Percentiles rank a stretch among this genome's conserved stretches.
These are phyloP conservation scores for Sitta europaea DNA, from an alignment of 2,113 vertebrate genomes.

Conservation along the genomic window DNA sequence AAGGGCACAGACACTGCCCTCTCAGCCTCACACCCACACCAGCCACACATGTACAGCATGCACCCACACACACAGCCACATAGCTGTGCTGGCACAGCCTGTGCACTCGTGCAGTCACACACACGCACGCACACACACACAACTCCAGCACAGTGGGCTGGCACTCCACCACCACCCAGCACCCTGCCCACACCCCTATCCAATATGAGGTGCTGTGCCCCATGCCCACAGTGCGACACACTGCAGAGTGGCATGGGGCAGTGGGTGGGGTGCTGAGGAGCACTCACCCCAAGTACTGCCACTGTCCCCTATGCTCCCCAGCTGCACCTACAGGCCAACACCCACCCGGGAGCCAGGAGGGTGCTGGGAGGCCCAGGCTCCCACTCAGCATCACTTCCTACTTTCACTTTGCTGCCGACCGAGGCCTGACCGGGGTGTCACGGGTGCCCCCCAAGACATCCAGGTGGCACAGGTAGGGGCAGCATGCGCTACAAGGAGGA, in stretches of 20 bases:
- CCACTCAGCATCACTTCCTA: slow-evolving; percentile 29
- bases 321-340: neutral
- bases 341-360: neutral
- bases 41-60: fast-evolving
- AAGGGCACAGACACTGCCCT: neutral
- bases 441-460: neutral
- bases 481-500: fast-evolving
- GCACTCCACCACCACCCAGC: neutral
- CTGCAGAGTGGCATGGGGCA: fast-evolving
- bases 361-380: neutral
- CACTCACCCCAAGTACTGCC: neutral
- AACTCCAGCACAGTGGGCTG: neutral
- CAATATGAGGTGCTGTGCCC: neutral
- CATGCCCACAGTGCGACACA: neutral
- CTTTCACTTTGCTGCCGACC: slow-evolving; percentile 6
- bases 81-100: fast-evolving
- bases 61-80: fast-evolving
- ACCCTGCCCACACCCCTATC: no score
- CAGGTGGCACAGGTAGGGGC: neutral
- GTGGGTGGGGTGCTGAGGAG: neutral
- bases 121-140: neutral
- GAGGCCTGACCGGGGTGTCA: neutral
- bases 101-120: fast-evolving
- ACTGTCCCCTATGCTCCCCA: fast-evolving
- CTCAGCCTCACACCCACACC: fast-evolving